phyloP scores from a whole-genome alignment of 1,140 invertebrate genomes.

The Camponotus pennsylvanicus region DNA sequence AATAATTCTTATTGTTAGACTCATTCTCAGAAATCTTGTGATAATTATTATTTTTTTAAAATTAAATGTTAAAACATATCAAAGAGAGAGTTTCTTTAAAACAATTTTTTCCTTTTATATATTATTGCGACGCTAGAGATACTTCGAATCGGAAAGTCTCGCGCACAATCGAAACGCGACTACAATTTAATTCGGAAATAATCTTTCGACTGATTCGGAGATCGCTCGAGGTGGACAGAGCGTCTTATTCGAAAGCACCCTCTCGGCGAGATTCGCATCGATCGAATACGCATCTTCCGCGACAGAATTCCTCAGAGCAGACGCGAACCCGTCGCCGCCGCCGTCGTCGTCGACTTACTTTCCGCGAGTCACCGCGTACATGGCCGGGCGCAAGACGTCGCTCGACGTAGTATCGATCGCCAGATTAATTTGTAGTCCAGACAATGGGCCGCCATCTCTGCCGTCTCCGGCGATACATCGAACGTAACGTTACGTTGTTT shows the following conservation, averaged over 20 bases:
- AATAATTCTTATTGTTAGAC: not conserved
- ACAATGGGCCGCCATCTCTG: conserved; percentile 85
- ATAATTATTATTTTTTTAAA: not conserved
- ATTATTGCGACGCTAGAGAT: not conserved
- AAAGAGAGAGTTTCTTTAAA: too few relatives aligned
- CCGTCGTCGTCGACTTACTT: conserved; percentile 78
- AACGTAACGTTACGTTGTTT: conserved; percentile 82
- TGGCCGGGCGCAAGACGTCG: conserved; percentile 79
- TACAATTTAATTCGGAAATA: conserved; percentile 4
- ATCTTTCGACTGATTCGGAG: not conserved
- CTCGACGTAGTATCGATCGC: conserved; percentile 82
- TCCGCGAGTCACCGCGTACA: conserved; percentile 80
- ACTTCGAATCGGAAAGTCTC: not conserved
- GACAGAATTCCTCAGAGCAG: conserved; percentile 48
- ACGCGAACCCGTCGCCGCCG: conserved; percentile 70
- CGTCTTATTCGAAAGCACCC: not conserved
- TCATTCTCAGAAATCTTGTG: too few relatives aligned
- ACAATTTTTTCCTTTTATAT: not conserved
- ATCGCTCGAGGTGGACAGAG: conserved; percentile 13
- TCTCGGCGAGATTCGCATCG: conserved; percentile 47
- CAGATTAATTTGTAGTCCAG: conserved; percentile 86
- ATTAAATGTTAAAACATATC: not conserved
- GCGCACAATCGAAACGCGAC: not conserved
- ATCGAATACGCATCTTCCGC: conserved; percentile 57
- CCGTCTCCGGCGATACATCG: conserved; percentile 80